Conservation (phyloP, 1,140 invertebrate genomes). For the Phymastichus coffea region DNA sequence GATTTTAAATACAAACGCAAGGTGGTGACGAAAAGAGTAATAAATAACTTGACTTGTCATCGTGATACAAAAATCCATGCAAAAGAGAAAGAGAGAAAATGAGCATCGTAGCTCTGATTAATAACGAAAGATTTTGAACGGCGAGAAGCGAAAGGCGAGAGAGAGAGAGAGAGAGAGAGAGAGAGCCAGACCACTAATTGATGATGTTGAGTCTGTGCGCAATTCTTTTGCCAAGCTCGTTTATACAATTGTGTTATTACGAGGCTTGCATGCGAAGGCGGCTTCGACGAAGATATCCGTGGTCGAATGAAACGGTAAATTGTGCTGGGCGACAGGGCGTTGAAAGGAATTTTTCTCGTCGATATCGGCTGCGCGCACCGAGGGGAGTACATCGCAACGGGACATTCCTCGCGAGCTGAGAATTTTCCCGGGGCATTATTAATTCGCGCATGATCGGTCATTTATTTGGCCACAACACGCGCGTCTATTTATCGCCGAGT, state of each 20-base stretch:
- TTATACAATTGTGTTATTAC: not conserved
- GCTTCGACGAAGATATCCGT: conserved; percentile 2
- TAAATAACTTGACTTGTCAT: not conserved
- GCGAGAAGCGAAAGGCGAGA: too few relatives aligned
- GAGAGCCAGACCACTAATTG: conserved; percentile 4
- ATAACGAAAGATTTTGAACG: conserved; percentile 6
- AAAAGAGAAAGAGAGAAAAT: not conserved
- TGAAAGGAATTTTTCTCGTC: not conserved
- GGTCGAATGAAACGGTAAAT: conserved; percentile 19
- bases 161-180: too few relatives aligned
- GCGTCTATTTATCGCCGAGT: not conserved
- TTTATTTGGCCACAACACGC: not conserved
- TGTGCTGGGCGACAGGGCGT: not conserved
- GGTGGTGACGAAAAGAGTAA: too few relatives aligned
- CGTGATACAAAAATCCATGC: not conserved
- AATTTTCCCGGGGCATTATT: conserved; percentile 11
- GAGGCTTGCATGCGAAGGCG: too few relatives aligned
- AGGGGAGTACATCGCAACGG: too few relatives aligned
- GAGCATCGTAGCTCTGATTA: not conserved
- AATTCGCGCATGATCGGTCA: conserved; percentile 16
- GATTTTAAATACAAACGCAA: too few relatives aligned
- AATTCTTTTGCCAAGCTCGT: not conserved
- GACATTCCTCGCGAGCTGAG: not conserved
- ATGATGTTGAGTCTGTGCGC: conserved; percentile 5
- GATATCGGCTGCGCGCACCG: too few relatives aligned